Evolutionary conservation across 2,888 invertebrate species (phyloP).

Genomic region (Acleris holmiana): DNA sequence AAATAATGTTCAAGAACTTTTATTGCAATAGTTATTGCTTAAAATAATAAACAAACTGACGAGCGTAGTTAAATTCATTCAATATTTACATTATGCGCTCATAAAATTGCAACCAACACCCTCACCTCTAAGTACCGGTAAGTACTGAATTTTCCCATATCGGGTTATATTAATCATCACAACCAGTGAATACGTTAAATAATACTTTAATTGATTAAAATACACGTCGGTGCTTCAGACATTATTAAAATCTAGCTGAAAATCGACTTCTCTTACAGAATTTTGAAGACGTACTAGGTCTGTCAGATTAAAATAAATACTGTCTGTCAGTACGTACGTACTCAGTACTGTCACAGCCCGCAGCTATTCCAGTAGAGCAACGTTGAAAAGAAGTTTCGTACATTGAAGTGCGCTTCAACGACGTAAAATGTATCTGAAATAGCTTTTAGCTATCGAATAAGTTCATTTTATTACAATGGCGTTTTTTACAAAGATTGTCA

Average conservation of each 20-base stretch:
- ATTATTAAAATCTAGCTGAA: conserved; percentile 19
- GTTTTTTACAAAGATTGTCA: neutral
- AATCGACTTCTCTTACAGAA: conserved; percentile 16
- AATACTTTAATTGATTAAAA: conserved; percentile 31
- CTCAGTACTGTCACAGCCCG: neutral
- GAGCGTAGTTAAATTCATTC: conserved; percentile 14
- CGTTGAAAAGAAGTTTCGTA: too few relatives aligned
- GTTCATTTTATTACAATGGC: too few relatives aligned
- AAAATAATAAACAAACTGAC: neutral
- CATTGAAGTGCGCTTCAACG: conserved; percentile 3
- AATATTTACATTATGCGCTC: conserved; percentile 28
- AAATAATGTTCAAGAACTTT: neutral
- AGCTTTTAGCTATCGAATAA: too few relatives aligned
- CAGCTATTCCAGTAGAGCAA: too few relatives aligned
- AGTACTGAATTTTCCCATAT: conserved; percentile 82
- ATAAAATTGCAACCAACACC: conserved; percentile 31
- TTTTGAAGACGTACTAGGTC: conserved; percentile 8
- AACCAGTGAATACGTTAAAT: conserved; percentile 50
- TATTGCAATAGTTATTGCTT: neutral
- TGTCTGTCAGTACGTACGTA: neutral
- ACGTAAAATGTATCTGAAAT: too few relatives aligned
- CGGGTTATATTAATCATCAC: conserved; percentile 73
- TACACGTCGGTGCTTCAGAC: conserved; percentile 21
- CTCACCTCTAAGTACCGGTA: conserved; percentile 83
- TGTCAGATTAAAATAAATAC: conserved; percentile 3